A percentile compares a stretch with the other conserved stretches of the same genome.
phyloP scores from a whole-genome alignment of 2,888 invertebrate genomes.

The Antheraea assamensis region DNA sequence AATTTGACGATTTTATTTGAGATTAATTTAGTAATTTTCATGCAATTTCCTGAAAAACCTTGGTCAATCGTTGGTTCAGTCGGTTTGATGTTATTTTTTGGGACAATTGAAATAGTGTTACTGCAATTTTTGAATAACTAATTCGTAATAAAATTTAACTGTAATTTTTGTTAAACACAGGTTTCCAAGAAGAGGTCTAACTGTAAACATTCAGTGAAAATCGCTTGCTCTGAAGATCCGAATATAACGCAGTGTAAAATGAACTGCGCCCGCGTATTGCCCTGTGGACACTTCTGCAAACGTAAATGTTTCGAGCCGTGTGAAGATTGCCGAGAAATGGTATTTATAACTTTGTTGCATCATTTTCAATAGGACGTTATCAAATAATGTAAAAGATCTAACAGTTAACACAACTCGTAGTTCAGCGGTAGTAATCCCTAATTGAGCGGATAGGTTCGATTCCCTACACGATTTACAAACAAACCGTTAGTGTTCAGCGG shows the following conservation, averaged over 20 bases:
- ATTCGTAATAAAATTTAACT: not conserved
- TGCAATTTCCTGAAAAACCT: too few species aligned
- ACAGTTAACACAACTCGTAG: too few species aligned
- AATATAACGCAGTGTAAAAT: conserved; percentile 64
- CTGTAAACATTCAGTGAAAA: conserved; percentile 70
- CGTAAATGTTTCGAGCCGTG: conserved; percentile 73
- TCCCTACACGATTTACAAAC: too few species aligned
- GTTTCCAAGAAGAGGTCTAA: conserved; percentile 67
- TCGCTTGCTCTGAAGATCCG: conserved; percentile 66
- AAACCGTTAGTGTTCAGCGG: too few species aligned
- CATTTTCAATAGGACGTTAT: too few species aligned
- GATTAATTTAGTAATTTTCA: not conserved
- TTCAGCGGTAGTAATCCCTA: too few species aligned
- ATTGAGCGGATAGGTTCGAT: too few species aligned
- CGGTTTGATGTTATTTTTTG: not conserved
- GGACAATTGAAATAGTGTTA: not conserved
- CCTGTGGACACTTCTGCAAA: conserved; percentile 79
- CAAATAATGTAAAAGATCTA: too few species aligned
- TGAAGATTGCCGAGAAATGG: conserved; percentile 58
- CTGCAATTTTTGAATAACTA: not conserved
- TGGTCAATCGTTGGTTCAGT: not conserved
- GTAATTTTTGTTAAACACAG: conserved; percentile 31
- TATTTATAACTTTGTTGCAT: not conserved
- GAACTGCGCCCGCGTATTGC: conserved; percentile 69
- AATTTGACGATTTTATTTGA: not conserved